phyloP scores from a whole-genome alignment of 2,113 vertebrate species.

The Catagonus wagneri region DNA sequence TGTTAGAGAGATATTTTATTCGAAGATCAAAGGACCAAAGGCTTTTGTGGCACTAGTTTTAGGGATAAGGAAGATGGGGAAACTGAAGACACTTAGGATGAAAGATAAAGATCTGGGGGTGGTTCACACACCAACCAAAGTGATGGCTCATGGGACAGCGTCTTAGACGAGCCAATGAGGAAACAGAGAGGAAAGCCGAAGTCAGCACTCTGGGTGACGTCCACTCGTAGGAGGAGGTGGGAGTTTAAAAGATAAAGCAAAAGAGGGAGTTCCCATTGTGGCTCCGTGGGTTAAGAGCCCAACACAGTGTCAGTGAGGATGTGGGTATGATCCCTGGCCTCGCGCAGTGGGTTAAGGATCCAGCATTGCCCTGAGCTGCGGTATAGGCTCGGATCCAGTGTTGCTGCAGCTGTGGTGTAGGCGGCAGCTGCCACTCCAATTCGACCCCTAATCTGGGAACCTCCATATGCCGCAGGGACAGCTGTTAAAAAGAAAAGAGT shows the following conservation, averaged over 20 bases:
- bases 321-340: too few relatives aligned
- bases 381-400: too few relatives aligned
- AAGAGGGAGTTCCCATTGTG: too few relatives aligned
- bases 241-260: not conserved
- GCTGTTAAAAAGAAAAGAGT: too few relatives aligned
- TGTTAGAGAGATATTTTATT: not conserved
- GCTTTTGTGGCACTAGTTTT: not conserved
- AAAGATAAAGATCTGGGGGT: constrained; percentile 8
- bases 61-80: not conserved
- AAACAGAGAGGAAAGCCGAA: not conserved
- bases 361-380: too few relatives aligned
- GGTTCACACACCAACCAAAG: not conserved
- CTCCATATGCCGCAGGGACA: too few relatives aligned
- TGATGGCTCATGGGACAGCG: not conserved
- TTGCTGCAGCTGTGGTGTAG: too few relatives aligned
- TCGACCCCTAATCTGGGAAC: too few relatives aligned
- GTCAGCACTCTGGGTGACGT: not conserved
- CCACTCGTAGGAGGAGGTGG: not conserved
- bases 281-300: too few relatives aligned
- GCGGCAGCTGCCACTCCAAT: too few relatives aligned
- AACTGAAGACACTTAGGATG: not conserved
- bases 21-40: constrained; percentile 36
- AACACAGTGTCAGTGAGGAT: too few relatives aligned
- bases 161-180: not conserved
- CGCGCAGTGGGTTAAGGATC: too few relatives aligned